These are phyloP conservation scores for Karalla daura DNA, from an alignment of 2,797 vertebrate genomes.

Conservation along the genomic window DNA sequence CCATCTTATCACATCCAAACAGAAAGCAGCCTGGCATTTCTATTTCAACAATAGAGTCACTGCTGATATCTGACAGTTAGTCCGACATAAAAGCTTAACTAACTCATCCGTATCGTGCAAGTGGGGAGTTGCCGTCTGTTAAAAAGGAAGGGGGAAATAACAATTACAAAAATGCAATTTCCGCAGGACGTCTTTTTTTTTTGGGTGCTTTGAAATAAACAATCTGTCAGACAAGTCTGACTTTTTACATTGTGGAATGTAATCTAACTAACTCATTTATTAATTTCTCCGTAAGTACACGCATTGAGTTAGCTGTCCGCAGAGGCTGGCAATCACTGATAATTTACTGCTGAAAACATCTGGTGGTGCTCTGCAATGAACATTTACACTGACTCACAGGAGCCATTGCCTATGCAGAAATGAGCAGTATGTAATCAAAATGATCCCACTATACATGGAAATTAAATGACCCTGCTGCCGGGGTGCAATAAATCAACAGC, in stretches of 20 bases:
- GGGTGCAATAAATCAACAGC: constrained; percentile 76
- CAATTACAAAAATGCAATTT: constrained; percentile 4
- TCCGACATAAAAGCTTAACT: constrained; percentile 34
- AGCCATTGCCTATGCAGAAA: constrained; percentile 73
- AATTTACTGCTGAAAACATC: constrained; percentile 78
- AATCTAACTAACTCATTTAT: constrained; percentile 54
- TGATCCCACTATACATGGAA: constrained; percentile 76
- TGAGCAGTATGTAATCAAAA: constrained; percentile 76
- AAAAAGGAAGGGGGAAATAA: not conserved
- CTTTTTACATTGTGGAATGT: constrained; percentile 22
- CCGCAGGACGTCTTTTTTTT: constrained; percentile 6
- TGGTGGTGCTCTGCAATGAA: constrained; percentile 64
- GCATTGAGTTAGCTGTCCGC: constrained; percentile 51
- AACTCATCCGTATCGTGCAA: constrained; percentile 33
- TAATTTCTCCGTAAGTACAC: constrained; percentile 50
- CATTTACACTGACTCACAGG: constrained; percentile 75
- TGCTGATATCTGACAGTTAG: constrained; percentile 35
- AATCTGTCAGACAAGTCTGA: constrained; percentile 40
- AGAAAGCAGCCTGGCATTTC: constrained; percentile 51
- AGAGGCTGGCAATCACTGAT: constrained; percentile 60
- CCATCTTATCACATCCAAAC: constrained; percentile 51
- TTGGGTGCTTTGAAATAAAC: constrained; percentile 32
- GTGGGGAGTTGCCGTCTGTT: constrained; percentile 18
- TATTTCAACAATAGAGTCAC: constrained; percentile 48
- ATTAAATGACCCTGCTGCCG: constrained; percentile 75